Percentiles rank a stretch among this genome's conserved stretches.
These are phyloP conservation scores for Panulirus ornatus DNA, from an alignment of 1,140 invertebrate species.

Conservation along the genomic window DNA sequence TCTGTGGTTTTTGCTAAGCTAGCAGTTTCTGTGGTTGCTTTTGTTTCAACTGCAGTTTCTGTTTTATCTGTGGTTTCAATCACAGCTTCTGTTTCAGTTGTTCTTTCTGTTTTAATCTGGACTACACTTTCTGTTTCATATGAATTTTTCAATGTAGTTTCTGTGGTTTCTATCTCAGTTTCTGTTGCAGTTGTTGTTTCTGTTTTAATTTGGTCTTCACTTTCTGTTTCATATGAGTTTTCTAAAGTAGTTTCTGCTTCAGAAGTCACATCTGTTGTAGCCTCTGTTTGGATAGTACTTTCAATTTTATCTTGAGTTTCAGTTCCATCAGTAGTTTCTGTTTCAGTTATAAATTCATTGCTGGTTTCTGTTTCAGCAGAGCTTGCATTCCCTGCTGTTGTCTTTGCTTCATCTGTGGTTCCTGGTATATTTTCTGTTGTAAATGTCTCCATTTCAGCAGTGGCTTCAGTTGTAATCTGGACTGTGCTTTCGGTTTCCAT, in stretches of 20 bases:
- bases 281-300: neutral
- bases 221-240: neutral
- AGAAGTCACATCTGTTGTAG: neutral
- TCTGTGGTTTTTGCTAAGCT: neutral
- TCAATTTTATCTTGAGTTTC: neutral
- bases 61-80: neutral
- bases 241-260: slow-evolving; percentile 12
- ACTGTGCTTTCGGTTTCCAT: slow-evolving; percentile 19
- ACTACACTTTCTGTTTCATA: neutral
- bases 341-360: neutral
- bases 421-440: slow-evolving; percentile 9
- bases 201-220: neutral
- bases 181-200: neutral
- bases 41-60: neutral
- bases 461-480: neutral
- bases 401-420: neutral
- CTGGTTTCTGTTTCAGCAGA: neutral
- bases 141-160: neutral
- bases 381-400: neutral
- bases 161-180: neutral
- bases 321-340: neutral
- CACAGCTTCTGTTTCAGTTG: neutral
- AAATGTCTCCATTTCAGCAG: slow-evolving; percentile 3
- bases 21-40: neutral
- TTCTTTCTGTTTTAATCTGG: neutral